Evolutionary conservation across 2,797 vertebrate genomes (phyloP).

Genomic region (Rhabdophis nuchalis): DNA sequence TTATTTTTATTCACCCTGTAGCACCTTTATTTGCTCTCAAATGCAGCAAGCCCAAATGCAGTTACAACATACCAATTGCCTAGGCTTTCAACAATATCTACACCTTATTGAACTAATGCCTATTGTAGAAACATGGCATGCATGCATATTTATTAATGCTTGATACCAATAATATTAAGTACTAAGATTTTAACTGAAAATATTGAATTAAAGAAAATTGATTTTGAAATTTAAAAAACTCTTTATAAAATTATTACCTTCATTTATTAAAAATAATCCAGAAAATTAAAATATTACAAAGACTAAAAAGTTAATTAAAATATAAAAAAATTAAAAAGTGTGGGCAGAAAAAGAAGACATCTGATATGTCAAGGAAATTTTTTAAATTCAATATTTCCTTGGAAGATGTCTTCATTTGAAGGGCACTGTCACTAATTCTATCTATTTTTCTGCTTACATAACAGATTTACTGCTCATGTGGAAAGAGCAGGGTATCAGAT

Average conservation of each 20-base stretch:
- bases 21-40: not conserved
- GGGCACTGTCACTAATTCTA: fast-evolving
- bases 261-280: too few species aligned
- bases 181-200: not conserved
- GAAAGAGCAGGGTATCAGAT: not conserved
- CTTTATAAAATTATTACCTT: not conserved
- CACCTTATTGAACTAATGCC: not conserved
- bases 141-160: not conserved
- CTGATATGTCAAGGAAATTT: fast-evolving
- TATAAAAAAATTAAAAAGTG: not conserved
- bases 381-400: not conserved
- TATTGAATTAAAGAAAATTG: not conserved
- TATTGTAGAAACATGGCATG: not conserved
- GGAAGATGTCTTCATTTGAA: not conserved
- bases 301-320: not conserved
- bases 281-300: not conserved
- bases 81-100: not conserved
- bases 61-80: not conserved
- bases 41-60: not conserved
- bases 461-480: not conserved
- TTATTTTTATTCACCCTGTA: not conserved
- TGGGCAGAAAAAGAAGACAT: not conserved
- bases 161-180: not conserved
- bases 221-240: not conserved
- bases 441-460: not conserved